These are phyloP conservation scores for Heterocephalus glaber DNA, from an alignment of 2,113 vertebrate genomes.

Conservation along the genomic window DNA sequence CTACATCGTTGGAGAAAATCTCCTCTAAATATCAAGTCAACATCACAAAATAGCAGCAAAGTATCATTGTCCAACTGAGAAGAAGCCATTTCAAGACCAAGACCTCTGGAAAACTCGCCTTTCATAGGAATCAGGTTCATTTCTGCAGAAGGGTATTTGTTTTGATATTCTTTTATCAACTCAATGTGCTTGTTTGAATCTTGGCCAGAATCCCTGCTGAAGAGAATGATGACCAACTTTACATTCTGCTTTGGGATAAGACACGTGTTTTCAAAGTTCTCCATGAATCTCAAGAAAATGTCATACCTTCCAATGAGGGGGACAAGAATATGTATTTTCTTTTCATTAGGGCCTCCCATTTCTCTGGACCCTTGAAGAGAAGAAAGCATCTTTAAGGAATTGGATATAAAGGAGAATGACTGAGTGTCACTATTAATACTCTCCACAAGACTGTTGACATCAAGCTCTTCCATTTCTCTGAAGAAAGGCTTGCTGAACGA, in stretches of 20 bases:
- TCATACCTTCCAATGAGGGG: constrained; percentile 94
- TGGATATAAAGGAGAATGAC: constrained; percentile 95
- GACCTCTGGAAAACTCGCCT: constrained; percentile 94
- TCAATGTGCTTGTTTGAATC: constrained; percentile 94
- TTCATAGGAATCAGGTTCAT: constrained; percentile 93
- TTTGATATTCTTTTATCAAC: constrained; percentile 93
- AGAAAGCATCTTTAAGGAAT: constrained; percentile 96
- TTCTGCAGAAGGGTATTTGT: constrained; percentile 94
- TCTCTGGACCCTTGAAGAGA: constrained; percentile 93
- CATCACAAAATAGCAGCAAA: constrained; percentile 98
- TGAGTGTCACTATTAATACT: constrained; percentile 94
- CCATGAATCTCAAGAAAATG: constrained; percentile 97
- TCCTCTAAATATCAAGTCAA: constrained; percentile 95
- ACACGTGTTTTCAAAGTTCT: constrained; percentile 95
- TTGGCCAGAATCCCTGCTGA: constrained; percentile 91
- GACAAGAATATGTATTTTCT: constrained; percentile 96
- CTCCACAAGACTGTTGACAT: constrained; percentile 90
- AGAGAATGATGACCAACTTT: constrained; percentile 94
- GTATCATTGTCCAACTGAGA: constrained; percentile 96
- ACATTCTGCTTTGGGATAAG: constrained; percentile 97
- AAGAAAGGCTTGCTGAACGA: constrained; percentile 97
- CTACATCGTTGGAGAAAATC: constrained; percentile 97
- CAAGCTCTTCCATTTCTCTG: constrained; percentile 93
- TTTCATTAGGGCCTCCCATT: constrained; percentile 90
- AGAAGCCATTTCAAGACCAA: constrained; percentile 95